Conservation (phyloP, 2,113 vertebrate species). For the Datnioides undecimradiatus region DNA sequence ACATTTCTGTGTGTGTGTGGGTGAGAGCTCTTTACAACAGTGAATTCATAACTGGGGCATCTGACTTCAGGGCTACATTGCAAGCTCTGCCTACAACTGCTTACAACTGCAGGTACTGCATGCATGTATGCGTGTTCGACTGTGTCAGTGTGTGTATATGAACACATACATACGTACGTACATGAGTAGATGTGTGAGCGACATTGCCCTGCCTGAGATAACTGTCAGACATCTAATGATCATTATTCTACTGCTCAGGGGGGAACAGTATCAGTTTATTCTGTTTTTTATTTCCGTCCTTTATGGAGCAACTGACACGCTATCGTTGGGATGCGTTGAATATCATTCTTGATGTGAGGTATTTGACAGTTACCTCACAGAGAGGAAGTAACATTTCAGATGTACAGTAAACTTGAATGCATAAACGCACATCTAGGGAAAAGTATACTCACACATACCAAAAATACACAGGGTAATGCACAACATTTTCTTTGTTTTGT, state of each 20-base stretch:
- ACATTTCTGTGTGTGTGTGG: slow-evolving; percentile 3
- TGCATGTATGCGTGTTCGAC: neutral
- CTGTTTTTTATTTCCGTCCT: neutral
- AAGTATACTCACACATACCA: neutral
- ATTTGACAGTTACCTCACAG: slow-evolving; percentile 28
- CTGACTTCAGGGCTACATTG: neutral
- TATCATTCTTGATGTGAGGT: slow-evolving; percentile 24
- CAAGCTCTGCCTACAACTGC: slow-evolving; percentile 16
- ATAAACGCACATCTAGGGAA: neutral
- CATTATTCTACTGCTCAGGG: slow-evolving; percentile 40
- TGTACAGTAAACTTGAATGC: slow-evolving; percentile 12
- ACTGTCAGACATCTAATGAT: slow-evolving; percentile 51
- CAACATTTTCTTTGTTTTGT: neutral
- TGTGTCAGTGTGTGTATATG: neutral
- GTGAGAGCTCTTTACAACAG: neutral
- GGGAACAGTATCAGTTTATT: slow-evolving; percentile 13
- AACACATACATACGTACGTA: neutral
- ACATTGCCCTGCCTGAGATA: slow-evolving; percentile 17
- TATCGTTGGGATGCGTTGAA: slow-evolving; percentile 24
- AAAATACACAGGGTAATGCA: neutral
- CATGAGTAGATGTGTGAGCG: slow-evolving; percentile 30
- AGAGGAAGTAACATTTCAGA: slow-evolving; percentile 14
- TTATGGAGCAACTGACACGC: slow-evolving; percentile 15
- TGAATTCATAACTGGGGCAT: slow-evolving; percentile 31
- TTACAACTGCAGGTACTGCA: neutral